Base-by-base conservation (phyloP, 2,797 vertebrate species). In the Cercopithecus mitis region DNA sequence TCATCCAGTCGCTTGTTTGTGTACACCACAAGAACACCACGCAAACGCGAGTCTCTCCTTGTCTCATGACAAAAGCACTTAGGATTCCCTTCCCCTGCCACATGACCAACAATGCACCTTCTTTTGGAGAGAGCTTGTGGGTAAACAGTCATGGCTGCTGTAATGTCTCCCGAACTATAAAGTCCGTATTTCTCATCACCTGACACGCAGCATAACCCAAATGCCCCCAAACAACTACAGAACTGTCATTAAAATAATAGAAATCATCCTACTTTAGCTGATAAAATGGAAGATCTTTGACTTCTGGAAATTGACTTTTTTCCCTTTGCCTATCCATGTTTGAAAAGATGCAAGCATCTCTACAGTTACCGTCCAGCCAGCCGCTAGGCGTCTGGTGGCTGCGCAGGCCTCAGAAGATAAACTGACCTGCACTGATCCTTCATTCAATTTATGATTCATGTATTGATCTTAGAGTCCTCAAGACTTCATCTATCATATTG, bases 51-150 rank as follows among this genome's bases (percentile, higher is more conserved):
- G 90, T 93, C 75, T 95, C 79, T 67, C 90, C 61, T n/a, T 64
- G 47, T 52, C 91, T 97, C 95, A 92, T 82, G 82, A 97, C 82
- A 47, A 58, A 97, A 94, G 70, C 95, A 91, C 70, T 67, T 84
- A 93, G 90, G 88, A 72, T 57, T 95, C 89, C 95, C 88, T 90
- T 89, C 93, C 57, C 39, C 45, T 64, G 92, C 41, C 52, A 25
- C 30, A 13, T 39, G 81, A 88, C 41, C 88, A 97, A 95, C 97
- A 97, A 89, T 77, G 57, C 5, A n/a, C 50, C 93, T 88, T 96
- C 95, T 67, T 67, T 90, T 76, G n/a, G 64, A 91, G 24, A 77
- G 20, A 92, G 61, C 20, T 47, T 90, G 39, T 47, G 92, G 88
- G 43, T 73, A 94, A 93, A 92, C 14, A 83, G 22, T 72, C 86